These are phyloP conservation scores for Serrognathus titanus DNA, from an alignment of 2,888 invertebrate genomes.

Conservation along the genomic window DNA sequence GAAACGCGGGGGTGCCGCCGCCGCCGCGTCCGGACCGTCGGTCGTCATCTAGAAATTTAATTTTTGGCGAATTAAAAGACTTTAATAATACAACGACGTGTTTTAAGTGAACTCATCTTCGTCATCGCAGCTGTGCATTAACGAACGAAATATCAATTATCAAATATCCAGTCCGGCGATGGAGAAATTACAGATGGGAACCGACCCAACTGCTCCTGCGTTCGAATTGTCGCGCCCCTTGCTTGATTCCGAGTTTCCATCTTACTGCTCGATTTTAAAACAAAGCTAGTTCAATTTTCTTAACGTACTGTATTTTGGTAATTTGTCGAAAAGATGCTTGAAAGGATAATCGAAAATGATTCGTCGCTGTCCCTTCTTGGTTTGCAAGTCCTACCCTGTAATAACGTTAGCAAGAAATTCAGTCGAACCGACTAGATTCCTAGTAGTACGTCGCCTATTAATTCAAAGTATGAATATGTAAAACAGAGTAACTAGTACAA, in stretches of 20 bases:
- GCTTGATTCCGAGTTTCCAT: too few relatives aligned
- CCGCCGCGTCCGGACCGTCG: background rate
- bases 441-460: background rate
- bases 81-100: constrained; percentile 37
- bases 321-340: too few relatives aligned
- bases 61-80: constrained; percentile 33
- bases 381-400: background rate
- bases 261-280: too few relatives aligned
- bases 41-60: constrained; percentile 38
- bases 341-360: too few relatives aligned
- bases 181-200: background rate
- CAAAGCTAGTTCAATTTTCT: too few relatives aligned
- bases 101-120: constrained; percentile 38
- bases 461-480: constrained; percentile 4
- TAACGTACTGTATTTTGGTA: too few relatives aligned
- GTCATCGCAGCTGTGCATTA: constrained; percentile 35
- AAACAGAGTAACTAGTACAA: constrained; percentile 2
- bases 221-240: background rate
- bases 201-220: background rate
- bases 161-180: constrained; percentile 32
- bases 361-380: too few relatives aligned
- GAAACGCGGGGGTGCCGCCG: constrained; percentile 33
- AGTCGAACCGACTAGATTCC: background rate
- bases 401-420: background rate
- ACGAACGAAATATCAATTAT: constrained; percentile 45